These are phyloP conservation scores for Setipinna tenuifilis DNA, from an alignment of 2,797 vertebrate species.

Conservation along the genomic window DNA sequence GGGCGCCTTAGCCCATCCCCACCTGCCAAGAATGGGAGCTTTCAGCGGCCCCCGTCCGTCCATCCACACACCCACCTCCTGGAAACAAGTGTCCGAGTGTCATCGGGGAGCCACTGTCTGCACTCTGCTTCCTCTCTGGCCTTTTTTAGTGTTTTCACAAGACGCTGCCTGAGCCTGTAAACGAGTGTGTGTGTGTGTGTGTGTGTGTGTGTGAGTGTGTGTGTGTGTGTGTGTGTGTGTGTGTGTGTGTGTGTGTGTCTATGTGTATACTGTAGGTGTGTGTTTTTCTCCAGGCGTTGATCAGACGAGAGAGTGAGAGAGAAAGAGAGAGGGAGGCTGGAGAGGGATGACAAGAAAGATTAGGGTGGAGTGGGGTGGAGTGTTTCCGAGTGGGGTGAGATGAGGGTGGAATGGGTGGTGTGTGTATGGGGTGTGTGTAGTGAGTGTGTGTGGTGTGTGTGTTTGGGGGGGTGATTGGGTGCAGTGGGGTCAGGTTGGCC, in stretches of 20 bases:
- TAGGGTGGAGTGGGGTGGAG: neutral
- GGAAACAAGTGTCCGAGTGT: conserved; percentile 19
- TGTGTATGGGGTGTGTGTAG: no score
- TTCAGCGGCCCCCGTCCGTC: neutral
- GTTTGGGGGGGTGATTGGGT: no score
- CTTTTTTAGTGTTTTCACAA: conserved; percentile 10
- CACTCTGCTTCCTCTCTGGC: neutral
- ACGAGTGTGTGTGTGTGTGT: neutral
- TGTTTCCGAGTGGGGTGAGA: no score
- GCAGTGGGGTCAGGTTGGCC: neutral
- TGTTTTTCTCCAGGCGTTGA: conserved; percentile 49
- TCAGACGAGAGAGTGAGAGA: conserved; percentile 41
- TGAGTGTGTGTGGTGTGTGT: no score
- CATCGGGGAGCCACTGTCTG: neutral
- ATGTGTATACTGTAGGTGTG: conserved; percentile 1
- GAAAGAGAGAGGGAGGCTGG: neutral
- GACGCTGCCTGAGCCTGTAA: neutral
- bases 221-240: conserved; percentile 27
- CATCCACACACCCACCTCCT: neutral
- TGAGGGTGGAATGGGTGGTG: no score
- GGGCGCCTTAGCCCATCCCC: neutral
- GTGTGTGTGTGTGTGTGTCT: conserved; percentile 48
- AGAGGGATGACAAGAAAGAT: neutral
- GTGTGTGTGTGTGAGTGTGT: conserved; percentile 54
- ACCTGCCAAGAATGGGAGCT: neutral